phyloP scores from a whole-genome alignment of 2,888 invertebrate species.

The Priocnemis perturbator region DNA sequence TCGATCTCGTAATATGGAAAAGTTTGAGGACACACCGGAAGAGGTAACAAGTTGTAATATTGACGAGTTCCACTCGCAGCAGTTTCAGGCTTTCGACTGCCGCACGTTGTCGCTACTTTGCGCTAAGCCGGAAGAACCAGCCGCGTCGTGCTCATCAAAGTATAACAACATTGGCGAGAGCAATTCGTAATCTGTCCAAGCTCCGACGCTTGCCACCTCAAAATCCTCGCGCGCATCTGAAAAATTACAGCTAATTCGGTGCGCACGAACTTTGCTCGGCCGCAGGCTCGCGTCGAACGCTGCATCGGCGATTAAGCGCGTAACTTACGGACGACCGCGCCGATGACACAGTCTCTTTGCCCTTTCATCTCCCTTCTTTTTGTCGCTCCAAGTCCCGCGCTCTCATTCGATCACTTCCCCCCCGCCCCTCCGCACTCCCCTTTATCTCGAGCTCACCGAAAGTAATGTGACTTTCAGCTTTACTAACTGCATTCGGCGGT shows the following conservation, averaged over 20 bases:
- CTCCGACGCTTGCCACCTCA: slow-evolving; percentile 1
- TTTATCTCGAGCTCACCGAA: slow-evolving; percentile 24
- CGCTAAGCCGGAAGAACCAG: not conserved
- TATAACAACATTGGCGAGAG: slow-evolving; percentile 43
- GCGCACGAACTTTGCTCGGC: slow-evolving; percentile 33
- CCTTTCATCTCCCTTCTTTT: no score
- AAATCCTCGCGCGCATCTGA: slow-evolving; percentile 26
- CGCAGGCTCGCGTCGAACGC: not conserved
- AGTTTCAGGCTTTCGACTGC: no score
- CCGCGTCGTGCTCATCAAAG: slow-evolving; percentile 40
- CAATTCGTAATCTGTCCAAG: slow-evolving; percentile 40
- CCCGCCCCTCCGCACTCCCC: slow-evolving; percentile 6
- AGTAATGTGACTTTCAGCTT: slow-evolving; percentile 39
- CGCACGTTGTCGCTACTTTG: no score
- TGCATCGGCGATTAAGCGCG: not conserved
- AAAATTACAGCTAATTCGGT: slow-evolving; percentile 46
- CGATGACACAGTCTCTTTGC: no score
- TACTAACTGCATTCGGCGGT: slow-evolving; percentile 51
- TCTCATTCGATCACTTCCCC: slow-evolving; percentile 1
- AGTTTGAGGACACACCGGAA: no score
- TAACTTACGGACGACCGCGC: not conserved
- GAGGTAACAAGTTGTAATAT: no score
- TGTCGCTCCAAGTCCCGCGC: slow-evolving; percentile 8
- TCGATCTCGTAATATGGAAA: no score
- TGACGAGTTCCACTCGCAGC: no score